These are phyloP conservation scores for Agonopterix subpropinquella DNA, from an alignment of 2,888 invertebrate genomes.

Conservation along the genomic window DNA sequence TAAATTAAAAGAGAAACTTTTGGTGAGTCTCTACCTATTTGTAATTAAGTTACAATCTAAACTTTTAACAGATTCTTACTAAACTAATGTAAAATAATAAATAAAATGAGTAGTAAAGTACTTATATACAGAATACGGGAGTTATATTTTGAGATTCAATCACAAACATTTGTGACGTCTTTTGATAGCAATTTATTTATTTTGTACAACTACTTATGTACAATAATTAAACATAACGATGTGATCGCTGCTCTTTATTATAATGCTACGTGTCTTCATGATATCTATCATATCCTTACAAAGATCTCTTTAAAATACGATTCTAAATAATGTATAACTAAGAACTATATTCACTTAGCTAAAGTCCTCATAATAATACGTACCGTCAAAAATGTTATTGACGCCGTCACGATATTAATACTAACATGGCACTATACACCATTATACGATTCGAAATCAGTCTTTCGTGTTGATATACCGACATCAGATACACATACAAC, in stretches of 20 bases:
- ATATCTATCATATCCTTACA: constrained; percentile 10
- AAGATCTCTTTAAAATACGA: constrained; percentile 26
- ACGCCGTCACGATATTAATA: constrained; percentile 44
- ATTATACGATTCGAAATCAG: constrained; percentile 62
- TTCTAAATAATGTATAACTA: constrained; percentile 35
- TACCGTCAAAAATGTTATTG: constrained; percentile 25
- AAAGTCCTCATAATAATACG: constrained; percentile 45
- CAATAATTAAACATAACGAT: constrained; percentile 33
- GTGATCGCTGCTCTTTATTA: constrained; percentile 29
- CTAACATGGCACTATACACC: constrained; percentile 72
- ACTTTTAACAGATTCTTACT: constrained; percentile 33
- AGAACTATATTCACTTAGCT: constrained; percentile 22
- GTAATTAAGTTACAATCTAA: constrained; percentile 12
- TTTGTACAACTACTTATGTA: constrained; percentile 31
- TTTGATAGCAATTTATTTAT: constrained; percentile 31
- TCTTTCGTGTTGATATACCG: constrained; percentile 52
- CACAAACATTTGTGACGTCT: constrained; percentile 37
- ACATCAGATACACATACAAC: constrained; percentile 18
- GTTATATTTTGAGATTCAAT: constrained; percentile 56
- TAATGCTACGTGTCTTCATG: background rate
- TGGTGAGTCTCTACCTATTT: constrained; percentile 25
- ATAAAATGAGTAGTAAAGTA: constrained; percentile 43
- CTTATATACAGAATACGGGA: constrained; percentile 36
- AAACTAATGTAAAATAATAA: constrained; percentile 33
- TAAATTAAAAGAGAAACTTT: constrained; percentile 43